Percentiles rank a stretch among this genome's conserved stretches.
These are phyloP conservation scores for Ptychochromis oligacanthus DNA, from an alignment of 2,113 vertebrate genomes.

Conservation along the genomic window DNA sequence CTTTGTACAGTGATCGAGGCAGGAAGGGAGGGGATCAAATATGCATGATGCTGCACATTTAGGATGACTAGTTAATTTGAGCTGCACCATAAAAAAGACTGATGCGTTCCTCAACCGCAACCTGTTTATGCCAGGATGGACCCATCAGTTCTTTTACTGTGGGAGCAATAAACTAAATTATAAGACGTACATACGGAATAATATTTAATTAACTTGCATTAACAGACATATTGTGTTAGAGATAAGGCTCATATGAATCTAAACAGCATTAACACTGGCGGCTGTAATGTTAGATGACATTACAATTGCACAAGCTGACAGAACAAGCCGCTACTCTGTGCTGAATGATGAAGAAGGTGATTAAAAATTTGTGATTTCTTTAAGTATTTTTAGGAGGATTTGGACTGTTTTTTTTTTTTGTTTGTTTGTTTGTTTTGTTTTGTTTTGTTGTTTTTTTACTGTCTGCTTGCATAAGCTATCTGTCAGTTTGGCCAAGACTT, in stretches of 20 bases:
- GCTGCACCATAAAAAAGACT: slow-evolving; percentile 11
- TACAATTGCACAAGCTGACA: not conserved
- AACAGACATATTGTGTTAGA: not conserved
- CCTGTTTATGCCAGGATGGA: not conserved
- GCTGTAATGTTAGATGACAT: not conserved
- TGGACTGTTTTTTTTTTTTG: not conserved
- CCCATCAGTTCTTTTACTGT: not conserved
- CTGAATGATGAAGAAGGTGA: not conserved
- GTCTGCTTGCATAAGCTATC: too few relatives aligned
- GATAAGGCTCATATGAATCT: not conserved
- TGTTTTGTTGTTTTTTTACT: too few relatives aligned
- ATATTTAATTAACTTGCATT: not conserved
- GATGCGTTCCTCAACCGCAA: not conserved
- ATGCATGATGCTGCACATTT: slow-evolving; percentile 57
- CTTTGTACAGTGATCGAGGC: slow-evolving; percentile 39
- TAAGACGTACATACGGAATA: not conserved
- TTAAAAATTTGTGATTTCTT: not conserved
- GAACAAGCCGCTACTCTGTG: not conserved
- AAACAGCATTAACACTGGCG: not conserved
- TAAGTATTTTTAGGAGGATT: not conserved
- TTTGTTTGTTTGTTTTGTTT: too few relatives aligned
- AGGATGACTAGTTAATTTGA: slow-evolving; percentile 44
- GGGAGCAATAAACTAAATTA: not conserved
- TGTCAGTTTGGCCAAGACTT: not conserved
- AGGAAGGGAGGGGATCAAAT: slow-evolving; percentile 59